These are phyloP conservation scores for Sarcoramphus papa DNA, from an alignment of 2,797 vertebrate genomes.

Conservation along the genomic window DNA sequence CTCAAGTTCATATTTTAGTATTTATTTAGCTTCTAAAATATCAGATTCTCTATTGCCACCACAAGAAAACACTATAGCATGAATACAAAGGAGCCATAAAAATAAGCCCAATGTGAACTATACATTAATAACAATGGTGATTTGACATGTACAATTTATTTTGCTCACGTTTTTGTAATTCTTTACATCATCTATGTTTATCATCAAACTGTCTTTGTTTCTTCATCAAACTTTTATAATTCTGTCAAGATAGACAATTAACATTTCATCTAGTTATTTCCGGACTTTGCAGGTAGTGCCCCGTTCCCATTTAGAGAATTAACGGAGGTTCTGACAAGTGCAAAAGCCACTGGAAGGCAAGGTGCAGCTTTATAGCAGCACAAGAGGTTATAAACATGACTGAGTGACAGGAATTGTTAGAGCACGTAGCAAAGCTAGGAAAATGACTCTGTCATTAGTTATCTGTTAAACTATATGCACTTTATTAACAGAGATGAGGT, in stretches of 20 bases:
- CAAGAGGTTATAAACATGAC: not conserved
- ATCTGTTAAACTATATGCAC: not conserved
- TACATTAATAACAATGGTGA: not conserved
- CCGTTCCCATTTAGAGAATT: not conserved
- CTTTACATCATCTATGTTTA: slow-evolving; percentile 23
- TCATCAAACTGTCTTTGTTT: slow-evolving; percentile 32
- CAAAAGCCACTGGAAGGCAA: not conserved
- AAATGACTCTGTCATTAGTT: not conserved
- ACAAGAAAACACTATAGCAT: not conserved
- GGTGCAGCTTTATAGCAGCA: not conserved
- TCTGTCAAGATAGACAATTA: slow-evolving; percentile 42
- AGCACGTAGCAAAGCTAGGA: not conserved
- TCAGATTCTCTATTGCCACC: not conserved
- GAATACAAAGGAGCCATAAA: not conserved
- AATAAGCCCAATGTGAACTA: not conserved
- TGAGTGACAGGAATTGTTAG: not conserved
- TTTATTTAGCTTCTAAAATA: not conserved
- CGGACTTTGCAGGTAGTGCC: not conserved
- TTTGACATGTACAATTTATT: not conserved
- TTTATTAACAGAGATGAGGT: not conserved
- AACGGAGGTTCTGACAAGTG: not conserved
- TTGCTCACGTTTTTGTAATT: slow-evolving; percentile 5
- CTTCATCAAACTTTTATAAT: slow-evolving; percentile 55
- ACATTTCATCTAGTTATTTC: slow-evolving; percentile 51
- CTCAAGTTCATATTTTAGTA: not conserved